Conservation (phyloP, 1,140 invertebrate genomes). For the Macrobrachium rosenbergii region DNA sequence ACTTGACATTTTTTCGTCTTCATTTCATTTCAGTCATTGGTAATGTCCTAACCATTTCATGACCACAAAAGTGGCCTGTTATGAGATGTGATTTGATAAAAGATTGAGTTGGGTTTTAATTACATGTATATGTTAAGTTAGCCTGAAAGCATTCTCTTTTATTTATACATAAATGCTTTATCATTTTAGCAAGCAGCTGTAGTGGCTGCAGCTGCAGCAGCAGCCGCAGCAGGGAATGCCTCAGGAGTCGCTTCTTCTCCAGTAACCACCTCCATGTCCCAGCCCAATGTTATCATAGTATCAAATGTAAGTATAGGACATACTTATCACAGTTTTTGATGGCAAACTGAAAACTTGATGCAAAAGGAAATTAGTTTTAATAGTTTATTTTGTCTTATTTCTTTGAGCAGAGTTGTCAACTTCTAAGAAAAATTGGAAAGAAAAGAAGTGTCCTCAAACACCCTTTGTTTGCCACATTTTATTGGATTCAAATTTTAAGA, state of each 20-base stretch:
- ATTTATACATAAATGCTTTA: not conserved
- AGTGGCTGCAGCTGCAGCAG: slow-evolving; percentile 28
- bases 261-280: slow-evolving; percentile 28
- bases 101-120: not conserved
- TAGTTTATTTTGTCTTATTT: too few species aligned
- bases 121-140: not conserved
- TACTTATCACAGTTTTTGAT: not conserved
- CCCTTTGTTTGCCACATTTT: too few species aligned
- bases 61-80: too few species aligned
- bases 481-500: too few species aligned
- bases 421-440: too few species aligned
- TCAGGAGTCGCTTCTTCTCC: slow-evolving; percentile 24
- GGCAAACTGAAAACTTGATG: too few species aligned
- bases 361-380: too few species aligned
- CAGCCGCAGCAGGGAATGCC: slow-evolving; percentile 24
- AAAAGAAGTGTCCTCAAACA: too few species aligned
- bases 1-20: too few species aligned
- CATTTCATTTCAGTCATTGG: too few species aligned
- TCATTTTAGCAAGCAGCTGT: slow-evolving; percentile 36
- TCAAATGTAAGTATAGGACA: slow-evolving; percentile 40
- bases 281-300: slow-evolving; percentile 57
- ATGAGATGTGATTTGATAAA: not conserved
- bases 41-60: too few species aligned
- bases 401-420: too few species aligned
- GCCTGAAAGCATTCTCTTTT: not conserved